phyloP scores from a whole-genome alignment of 1,140 invertebrate genomes.

The Drosophila pallidifrons region DNA sequence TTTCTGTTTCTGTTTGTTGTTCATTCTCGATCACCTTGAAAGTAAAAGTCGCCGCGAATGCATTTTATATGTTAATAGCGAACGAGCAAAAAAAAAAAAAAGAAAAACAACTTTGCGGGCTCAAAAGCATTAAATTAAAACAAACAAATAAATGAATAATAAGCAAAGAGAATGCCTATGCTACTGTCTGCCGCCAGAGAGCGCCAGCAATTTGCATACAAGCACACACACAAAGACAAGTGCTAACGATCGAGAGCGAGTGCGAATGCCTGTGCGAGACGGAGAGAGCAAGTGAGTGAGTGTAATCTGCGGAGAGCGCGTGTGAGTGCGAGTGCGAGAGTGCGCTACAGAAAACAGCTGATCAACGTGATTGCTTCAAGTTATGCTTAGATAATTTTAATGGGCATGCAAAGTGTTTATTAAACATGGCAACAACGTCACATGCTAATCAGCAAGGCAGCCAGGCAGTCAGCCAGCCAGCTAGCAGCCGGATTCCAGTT shows the following conservation, averaged over 20 bases:
- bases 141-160: constrained; percentile 84
- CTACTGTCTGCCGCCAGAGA: constrained; percentile 40
- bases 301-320: constrained; percentile 2
- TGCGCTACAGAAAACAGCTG: constrained; percentile 50
- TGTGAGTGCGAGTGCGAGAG: constrained; percentile 21
- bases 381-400: constrained; percentile 80
- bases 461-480: background rate
- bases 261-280: background rate
- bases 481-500: constrained; percentile 23
- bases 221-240: constrained; percentile 19
- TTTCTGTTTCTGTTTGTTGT: constrained; percentile 3
- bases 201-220: constrained; percentile 68
- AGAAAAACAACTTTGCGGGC: constrained; percentile 60
- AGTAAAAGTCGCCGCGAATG: constrained; percentile 73
- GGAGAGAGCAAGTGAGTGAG: constrained; percentile 12
- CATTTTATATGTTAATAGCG: constrained; percentile 77
- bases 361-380: constrained; percentile 34
- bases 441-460: constrained; percentile 61
- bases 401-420: constrained; percentile 78
- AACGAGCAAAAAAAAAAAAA: constrained; percentile 35
- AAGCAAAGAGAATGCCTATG: constrained; percentile 40
- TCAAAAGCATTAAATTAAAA: constrained; percentile 82
- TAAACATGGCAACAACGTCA: constrained; percentile 54
- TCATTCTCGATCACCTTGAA: constrained; percentile 74
- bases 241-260: background rate